Conservation (phyloP, 2,113 vertebrate genomes). For the Paralichthys olivaceus region DNA sequence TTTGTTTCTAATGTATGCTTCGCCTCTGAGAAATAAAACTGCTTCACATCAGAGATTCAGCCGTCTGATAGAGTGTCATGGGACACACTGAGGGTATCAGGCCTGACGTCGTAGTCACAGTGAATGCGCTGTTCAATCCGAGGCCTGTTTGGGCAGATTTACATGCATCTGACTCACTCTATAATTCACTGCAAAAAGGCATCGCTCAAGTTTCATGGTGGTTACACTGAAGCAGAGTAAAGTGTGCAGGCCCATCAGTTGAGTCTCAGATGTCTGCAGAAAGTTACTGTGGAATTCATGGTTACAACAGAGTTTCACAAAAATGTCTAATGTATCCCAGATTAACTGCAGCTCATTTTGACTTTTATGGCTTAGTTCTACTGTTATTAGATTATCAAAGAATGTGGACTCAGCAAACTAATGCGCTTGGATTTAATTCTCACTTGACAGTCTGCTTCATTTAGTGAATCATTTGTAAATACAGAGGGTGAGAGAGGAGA, state of each 20-base stretch:
- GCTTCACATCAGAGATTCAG: not conserved
- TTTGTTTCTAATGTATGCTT: not conserved
- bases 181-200: slow-evolving; percentile 4
- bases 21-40: not conserved
- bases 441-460: slow-evolving; percentile 1
- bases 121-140: slow-evolving; percentile 25
- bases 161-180: slow-evolving; percentile 7
- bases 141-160: slow-evolving; percentile 13
- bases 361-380: slow-evolving; percentile 21
- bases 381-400: slow-evolving; percentile 20
- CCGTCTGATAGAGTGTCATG: slow-evolving; percentile 30
- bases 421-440: slow-evolving; percentile 3
- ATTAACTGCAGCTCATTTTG: slow-evolving; percentile 15
- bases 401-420: slow-evolving; percentile 25
- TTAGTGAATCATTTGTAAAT: not conserved
- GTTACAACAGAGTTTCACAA: not conserved
- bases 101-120: slow-evolving; percentile 27
- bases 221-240: not conserved
- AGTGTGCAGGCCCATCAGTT: slow-evolving; percentile 23
- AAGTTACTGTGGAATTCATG: not conserved
- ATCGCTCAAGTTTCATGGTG: not conserved
- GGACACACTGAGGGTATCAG: slow-evolving; percentile 28
- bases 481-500: not conserved
- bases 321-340: slow-evolving; percentile 12
- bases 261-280: slow-evolving; percentile 33